phyloP scores from a whole-genome alignment of 2,888 invertebrate species.

The Cistogaster globosa region DNA sequence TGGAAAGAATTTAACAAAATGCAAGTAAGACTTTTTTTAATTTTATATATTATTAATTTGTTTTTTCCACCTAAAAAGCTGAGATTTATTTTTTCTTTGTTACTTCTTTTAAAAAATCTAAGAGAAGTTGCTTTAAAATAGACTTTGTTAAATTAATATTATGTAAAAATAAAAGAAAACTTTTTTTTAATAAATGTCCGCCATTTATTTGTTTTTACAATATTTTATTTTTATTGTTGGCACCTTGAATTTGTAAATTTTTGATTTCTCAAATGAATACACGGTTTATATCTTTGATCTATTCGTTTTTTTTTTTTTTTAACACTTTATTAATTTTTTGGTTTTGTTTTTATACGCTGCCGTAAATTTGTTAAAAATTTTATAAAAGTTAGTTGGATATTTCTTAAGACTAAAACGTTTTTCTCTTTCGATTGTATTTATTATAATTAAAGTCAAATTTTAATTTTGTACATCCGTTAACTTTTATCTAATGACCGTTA shows the following conservation, averaged over 20 bases:
- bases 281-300: not conserved
- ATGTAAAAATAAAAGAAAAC: no score
- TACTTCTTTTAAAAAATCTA: no score
- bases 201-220: not conserved
- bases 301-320: not conserved
- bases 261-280: constrained; percentile 4
- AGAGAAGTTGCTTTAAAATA: no score
- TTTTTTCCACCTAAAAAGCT: not conserved
- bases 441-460: constrained; percentile 19
- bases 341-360: not conserved
- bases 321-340: not conserved
- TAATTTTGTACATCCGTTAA: constrained; percentile 69
- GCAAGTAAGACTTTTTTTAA: not conserved
- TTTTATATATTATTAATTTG: not conserved
- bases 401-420: not conserved
- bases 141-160: no score
- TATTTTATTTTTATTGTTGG: not conserved
- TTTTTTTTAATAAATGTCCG: not conserved
- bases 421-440: constrained; percentile 2
- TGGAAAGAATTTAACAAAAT: constrained; percentile 47
- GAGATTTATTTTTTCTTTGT: no score
- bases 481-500: constrained; percentile 78
- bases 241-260: constrained; percentile 1
- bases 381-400: not conserved
- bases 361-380: not conserved